These are phyloP conservation scores for Amphipyra tragopoginis DNA, from an alignment of 2,888 invertebrate species.

Conservation along the genomic window DNA sequence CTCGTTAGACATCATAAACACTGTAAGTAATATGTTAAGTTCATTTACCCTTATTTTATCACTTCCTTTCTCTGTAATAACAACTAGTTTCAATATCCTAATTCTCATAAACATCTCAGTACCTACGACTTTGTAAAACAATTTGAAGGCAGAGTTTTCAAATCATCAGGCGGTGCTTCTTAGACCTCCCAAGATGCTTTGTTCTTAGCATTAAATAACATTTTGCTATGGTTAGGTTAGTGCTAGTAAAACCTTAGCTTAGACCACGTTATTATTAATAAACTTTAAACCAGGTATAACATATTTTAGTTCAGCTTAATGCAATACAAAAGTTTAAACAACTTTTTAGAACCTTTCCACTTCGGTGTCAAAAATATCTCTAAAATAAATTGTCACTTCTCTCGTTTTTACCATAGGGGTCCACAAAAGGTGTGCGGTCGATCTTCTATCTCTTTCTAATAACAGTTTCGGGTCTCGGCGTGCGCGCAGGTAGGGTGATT, in stretches of 20 bases:
- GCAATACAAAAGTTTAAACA: conserved; percentile 25
- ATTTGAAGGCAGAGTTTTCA: conserved; percentile 41
- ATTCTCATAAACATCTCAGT: conserved; percentile 35
- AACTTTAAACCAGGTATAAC: conserved; percentile 5
- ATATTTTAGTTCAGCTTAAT: conserved; percentile 8
- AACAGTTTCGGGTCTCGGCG: conserved; percentile 53
- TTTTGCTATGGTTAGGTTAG: conserved; percentile 31
- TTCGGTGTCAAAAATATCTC: conserved; percentile 57
- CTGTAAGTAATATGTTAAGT: not conserved
- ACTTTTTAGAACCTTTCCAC: conserved; percentile 43
- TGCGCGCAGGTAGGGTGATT: conserved; percentile 70
- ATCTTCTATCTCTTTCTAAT: conserved; percentile 61
- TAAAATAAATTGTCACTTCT: conserved; percentile 61
- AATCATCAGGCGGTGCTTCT: conserved; percentile 45
- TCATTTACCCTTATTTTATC: conserved; percentile 13
- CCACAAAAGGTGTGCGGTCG: conserved; percentile 65
- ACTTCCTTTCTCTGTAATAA: conserved; percentile 17
- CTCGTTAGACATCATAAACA: not conserved
- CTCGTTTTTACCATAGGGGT: conserved; percentile 50
- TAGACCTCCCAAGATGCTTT: conserved; percentile 50
- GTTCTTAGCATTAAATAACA: conserved; percentile 26
- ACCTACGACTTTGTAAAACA: conserved; percentile 39
- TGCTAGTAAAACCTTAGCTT: conserved; percentile 42
- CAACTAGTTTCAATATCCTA: conserved; percentile 29
- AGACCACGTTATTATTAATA: conserved; percentile 27